A percentile compares a stretch with the other conserved stretches of the same genome.
Conservation (phyloP, 1,140 invertebrate species). For the Orchestia grillus region DNA sequence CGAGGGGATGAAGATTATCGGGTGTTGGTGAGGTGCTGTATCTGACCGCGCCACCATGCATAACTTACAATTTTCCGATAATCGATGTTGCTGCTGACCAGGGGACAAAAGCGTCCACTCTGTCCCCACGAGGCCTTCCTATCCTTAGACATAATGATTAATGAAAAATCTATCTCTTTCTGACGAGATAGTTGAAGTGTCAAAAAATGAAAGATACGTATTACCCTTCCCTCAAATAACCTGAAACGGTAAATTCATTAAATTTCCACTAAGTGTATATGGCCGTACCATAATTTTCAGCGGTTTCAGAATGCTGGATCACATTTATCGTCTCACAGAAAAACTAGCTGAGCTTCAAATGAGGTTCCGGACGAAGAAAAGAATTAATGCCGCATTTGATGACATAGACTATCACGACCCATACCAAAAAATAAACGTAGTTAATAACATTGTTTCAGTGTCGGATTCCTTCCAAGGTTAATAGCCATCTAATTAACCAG, state of each 20-base stretch:
- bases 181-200: neutral
- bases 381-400: neutral
- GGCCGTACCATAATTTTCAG: neutral
- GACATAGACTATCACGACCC: neutral
- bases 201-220: neutral
- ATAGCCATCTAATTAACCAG: too few relatives aligned
- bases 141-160: neutral
- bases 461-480: too few relatives aligned
- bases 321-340: neutral
- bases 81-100: slow-evolving; percentile 12
- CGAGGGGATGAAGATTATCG: neutral
- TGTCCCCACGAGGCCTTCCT: neutral
- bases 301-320: neutral
- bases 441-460: neutral
- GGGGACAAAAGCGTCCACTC: slow-evolving; percentile 30
- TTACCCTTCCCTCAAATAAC: neutral
- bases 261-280: neutral
- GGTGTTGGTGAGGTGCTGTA: slow-evolving; percentile 14
- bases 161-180: neutral
- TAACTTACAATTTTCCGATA: slow-evolving; percentile 30
- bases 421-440: neutral
- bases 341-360: neutral
- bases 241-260: neutral
- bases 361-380: neutral
- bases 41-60: slow-evolving; percentile 23